Percentiles rank a stretch among this genome's conserved stretches.
These are phyloP conservation scores for Etheostoma spectabile DNA, from an alignment of 2,113 vertebrate genomes.

Conservation along the genomic window DNA sequence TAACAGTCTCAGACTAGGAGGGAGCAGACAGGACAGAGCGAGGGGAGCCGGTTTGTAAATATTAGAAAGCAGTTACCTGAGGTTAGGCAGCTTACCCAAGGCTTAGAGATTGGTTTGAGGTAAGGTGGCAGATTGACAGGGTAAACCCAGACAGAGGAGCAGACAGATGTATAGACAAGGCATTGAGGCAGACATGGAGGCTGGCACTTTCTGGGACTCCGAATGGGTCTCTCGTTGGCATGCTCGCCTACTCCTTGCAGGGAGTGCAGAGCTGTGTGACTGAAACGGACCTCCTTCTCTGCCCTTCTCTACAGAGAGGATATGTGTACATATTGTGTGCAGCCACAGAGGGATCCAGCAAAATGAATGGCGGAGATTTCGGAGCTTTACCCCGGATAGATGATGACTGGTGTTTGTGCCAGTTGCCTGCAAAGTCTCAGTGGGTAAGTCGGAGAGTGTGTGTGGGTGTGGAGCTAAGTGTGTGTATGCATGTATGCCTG, in stretches of 20 bases:
- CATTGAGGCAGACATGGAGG: slow-evolving; percentile 65
- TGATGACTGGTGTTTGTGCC: slow-evolving; percentile 30
- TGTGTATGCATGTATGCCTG: slow-evolving; percentile 17
- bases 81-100: slow-evolving; percentile 49
- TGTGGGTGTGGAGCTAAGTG: slow-evolving; percentile 59
- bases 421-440: slow-evolving; percentile 47
- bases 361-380: slow-evolving; percentile 43
- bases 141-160: slow-evolving; percentile 56
- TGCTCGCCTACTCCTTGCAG: slow-evolving; percentile 78
- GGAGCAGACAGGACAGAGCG: slow-evolving; percentile 63
- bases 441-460: slow-evolving; percentile 70
- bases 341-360: slow-evolving; percentile 48
- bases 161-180: slow-evolving; percentile 58
- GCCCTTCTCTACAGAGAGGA: slow-evolving; percentile 77
- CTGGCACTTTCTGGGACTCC: slow-evolving; percentile 74
- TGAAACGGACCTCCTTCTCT: slow-evolving; percentile 75
- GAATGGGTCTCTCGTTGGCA: slow-evolving; percentile 72
- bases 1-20: slow-evolving; percentile 81
- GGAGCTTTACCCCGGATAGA: slow-evolving; percentile 43
- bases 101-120: slow-evolving; percentile 27
- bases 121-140: slow-evolving; percentile 51
- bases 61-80: slow-evolving; percentile 55
- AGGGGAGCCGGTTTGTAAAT: slow-evolving; percentile 60
- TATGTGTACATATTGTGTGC: slow-evolving; percentile 62
- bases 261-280: slow-evolving; percentile 80